A percentile compares a stretch with the other conserved stretches of the same genome.
Evolutionary conservation across 2,797 vertebrate genomes (phyloP).

Genomic region (Rallus crepitans): DNA sequence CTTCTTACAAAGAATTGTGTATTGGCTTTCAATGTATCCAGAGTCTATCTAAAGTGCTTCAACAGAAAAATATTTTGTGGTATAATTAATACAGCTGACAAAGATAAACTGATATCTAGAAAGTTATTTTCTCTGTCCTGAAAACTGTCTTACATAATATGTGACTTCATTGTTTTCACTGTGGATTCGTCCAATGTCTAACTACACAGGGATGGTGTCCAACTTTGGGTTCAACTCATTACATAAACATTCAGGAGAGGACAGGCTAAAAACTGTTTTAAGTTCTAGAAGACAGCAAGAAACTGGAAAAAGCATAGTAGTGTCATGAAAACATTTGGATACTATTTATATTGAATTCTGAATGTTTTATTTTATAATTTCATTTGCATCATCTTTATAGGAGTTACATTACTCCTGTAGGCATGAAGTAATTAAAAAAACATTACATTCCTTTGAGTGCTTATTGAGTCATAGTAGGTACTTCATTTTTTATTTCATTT

Average conservation of each 20-base stretch:
- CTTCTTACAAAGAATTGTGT: not conserved
- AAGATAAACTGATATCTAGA: not conserved
- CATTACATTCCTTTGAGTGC: not conserved
- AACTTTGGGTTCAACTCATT: not conserved
- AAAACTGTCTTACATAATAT: not conserved
- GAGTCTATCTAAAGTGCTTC: not conserved
- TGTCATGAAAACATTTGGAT: not conserved
- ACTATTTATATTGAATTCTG: not conserved
- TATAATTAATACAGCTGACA: not conserved
- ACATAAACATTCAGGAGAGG: not conserved
- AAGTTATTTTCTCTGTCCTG: not conserved
- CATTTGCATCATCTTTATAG: not conserved
- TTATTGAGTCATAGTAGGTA: not conserved
- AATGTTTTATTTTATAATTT: not conserved
- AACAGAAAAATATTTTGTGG: not conserved
- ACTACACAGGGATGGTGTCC: not conserved
- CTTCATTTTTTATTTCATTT: slow-evolving; percentile 39
- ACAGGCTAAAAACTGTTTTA: not conserved
- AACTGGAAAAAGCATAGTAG: not conserved
- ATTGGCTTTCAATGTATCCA: not conserved
- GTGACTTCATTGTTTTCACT: not conserved
- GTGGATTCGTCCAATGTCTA: not conserved
- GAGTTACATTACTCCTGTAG: not conserved
- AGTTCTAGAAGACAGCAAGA: not conserved
- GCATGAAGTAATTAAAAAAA: slow-evolving; percentile 1